These are phyloP conservation scores for Caenorhabditis plicata DNA, from an alignment of 2,888 invertebrate genomes.

Conservation along the genomic window DNA sequence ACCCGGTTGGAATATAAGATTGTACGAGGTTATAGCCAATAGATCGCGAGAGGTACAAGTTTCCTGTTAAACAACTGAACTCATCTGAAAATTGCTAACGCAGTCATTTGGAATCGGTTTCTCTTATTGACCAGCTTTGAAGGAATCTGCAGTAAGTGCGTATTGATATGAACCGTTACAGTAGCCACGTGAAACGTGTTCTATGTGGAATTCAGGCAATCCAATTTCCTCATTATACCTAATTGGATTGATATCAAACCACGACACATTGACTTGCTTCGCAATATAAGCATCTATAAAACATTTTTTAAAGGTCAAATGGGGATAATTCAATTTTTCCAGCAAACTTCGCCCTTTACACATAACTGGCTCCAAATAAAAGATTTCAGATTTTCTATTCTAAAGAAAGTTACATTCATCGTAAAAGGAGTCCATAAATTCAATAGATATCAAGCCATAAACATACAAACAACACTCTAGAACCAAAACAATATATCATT, in stretches of 20 bases:
- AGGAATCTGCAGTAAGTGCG: slow-evolving; percentile 53
- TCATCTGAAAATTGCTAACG: slow-evolving; percentile 42
- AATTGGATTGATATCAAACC: slow-evolving; percentile 59
- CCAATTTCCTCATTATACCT: slow-evolving; percentile 61
- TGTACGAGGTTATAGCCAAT: slow-evolving; percentile 64
- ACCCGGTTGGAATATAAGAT: slow-evolving; percentile 49
- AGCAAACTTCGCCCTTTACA: neutral
- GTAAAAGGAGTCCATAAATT: neutral
- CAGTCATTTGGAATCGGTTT: neutral
- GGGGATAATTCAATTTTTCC: too few species aligned
- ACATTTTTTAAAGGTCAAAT: too few species aligned
- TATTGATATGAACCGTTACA: slow-evolving; percentile 57
- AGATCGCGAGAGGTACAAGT: slow-evolving; percentile 55
- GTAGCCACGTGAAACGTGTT: slow-evolving; percentile 43
- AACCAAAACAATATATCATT: too few species aligned
- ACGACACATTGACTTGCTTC: slow-evolving; percentile 60
- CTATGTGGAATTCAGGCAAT: slow-evolving; percentile 57
- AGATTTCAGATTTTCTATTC: neutral
- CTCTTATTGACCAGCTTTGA: slow-evolving; percentile 43
- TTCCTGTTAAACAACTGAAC: slow-evolving; percentile 59
- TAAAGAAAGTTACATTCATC: neutral
- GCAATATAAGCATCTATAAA: slow-evolving; percentile 61
- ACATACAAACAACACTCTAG: too few species aligned
- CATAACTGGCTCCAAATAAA: too few species aligned
- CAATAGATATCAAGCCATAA: too few species aligned